Evolutionary conservation across 2,888 invertebrate genomes (phyloP).

Genomic region (Cenopis cana): DNA sequence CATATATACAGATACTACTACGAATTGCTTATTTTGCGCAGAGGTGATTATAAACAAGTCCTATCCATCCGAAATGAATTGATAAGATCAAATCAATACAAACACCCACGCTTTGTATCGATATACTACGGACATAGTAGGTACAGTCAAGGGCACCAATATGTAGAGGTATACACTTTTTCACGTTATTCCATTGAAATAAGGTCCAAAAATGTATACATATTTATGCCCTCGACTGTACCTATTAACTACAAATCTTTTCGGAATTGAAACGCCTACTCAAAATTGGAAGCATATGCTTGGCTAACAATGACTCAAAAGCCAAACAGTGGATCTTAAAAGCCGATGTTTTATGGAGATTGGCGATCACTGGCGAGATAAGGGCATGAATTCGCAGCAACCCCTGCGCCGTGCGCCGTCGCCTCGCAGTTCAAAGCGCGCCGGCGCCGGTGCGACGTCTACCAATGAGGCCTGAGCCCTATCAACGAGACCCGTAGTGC

Average conservation of each 20-base stretch:
- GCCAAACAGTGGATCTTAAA: conserved; percentile 14
- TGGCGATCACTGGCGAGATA: conserved; percentile 45
- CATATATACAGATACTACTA: too few relatives aligned
- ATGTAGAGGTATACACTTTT: too few relatives aligned
- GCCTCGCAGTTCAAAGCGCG: conserved; percentile 40
- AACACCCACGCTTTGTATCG: conserved; percentile 3
- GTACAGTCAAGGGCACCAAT: too few relatives aligned
- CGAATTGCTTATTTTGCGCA: too few relatives aligned
- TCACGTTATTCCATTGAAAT: too few relatives aligned
- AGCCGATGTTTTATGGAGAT: conserved; percentile 43
- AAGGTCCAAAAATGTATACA: too few relatives aligned
- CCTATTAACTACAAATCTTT: conserved; percentile 2
- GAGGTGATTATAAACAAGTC: too few relatives aligned
- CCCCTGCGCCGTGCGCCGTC: conserved; percentile 40
- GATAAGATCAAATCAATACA: conserved; percentile 3
- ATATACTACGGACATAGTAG: too few relatives aligned
- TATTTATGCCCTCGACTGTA: too few relatives aligned
- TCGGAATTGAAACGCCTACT: conserved; percentile 1
- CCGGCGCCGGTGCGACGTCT: background rate
- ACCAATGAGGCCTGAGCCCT: background rate
- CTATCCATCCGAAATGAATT: background rate
- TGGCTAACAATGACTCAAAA: conserved; percentile 10
- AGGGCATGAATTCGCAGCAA: conserved; percentile 46
- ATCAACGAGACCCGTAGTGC: conserved; percentile 5
- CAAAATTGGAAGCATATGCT: conserved; percentile 10